Evolutionary conservation across 2,888 invertebrate genomes (phyloP).

Genomic region (Spicauda simplicius): DNA sequence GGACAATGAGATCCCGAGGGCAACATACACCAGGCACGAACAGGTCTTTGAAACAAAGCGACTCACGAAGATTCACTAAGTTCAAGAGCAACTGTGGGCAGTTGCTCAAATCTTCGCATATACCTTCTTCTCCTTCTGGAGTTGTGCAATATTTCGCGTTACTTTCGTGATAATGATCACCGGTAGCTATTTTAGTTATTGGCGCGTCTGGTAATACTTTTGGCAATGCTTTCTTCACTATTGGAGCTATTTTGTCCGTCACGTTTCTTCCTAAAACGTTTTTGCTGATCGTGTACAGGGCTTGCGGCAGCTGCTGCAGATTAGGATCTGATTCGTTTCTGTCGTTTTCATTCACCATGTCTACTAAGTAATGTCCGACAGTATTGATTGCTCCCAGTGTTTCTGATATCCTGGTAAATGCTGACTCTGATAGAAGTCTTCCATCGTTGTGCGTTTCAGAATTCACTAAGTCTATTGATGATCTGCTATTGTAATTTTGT

Average conservation of each 20-base stretch:
- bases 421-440: slow-evolving; percentile 84
- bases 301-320: slow-evolving; percentile 86
- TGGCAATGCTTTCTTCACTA: slow-evolving; percentile 81
- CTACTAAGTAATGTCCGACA: slow-evolving; percentile 93
- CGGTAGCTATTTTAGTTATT: slow-evolving; percentile 72
- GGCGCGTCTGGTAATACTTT: slow-evolving; percentile 75
- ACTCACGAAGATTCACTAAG: slow-evolving; percentile 91
- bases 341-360: slow-evolving; percentile 87
- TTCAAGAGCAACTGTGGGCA: slow-evolving; percentile 94
- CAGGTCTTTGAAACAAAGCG: slow-evolving; percentile 95
- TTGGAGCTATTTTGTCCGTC: slow-evolving; percentile 91
- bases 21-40: slow-evolving; percentile 97
- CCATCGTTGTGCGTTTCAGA: slow-evolving; percentile 72
- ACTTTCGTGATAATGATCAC: slow-evolving; percentile 70
- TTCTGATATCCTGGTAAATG: slow-evolving; percentile 86
- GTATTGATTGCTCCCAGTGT: slow-evolving; percentile 92
- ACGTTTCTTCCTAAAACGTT: slow-evolving; percentile 90
- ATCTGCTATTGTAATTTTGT: slow-evolving; percentile 57
- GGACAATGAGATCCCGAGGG: slow-evolving; percentile 84
- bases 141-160: slow-evolving; percentile 90
- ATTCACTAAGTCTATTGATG: slow-evolving; percentile 56
- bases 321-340: slow-evolving; percentile 74
- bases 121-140: slow-evolving; percentile 91
- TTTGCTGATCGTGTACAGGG: slow-evolving; percentile 91
- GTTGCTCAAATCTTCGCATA: slow-evolving; percentile 94